Base-by-base conservation (phyloP, 2,888 invertebrate species). In the Mimas tiliae region DNA sequence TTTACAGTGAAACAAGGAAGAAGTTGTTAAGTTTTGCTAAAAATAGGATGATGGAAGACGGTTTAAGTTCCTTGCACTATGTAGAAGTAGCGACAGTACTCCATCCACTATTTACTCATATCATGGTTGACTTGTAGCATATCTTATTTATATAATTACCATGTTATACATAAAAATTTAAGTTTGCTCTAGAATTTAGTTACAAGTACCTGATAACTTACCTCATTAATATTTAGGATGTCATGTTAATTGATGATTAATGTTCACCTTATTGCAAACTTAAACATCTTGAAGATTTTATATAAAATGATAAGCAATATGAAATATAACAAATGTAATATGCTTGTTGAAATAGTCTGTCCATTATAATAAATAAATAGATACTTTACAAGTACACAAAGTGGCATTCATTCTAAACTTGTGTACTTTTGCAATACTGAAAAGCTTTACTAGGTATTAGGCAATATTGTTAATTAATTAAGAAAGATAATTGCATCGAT, bases 21-120 rank as follows among this genome's bases (percentile, higher is more conserved):
- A 85, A 89, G 12, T 82, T 93, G 47, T 75, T 95, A 1, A 80
- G 83, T 62, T 87, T 88, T 63, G 94, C 94, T 2, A 91, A 91
- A 62, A 81, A 94, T 62, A 90, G 94, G 62, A 95, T 94, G 78
- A 80, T 89, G 51, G 85, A 84, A 1, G 96, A 96, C 85, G 96
- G 96, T 6, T 84, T 96, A 33, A 96, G 94, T 81, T 94, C 95
- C 11, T 82, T 96, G 33, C 88, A 88, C 53, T 95, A 93, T 74
- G 92, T 90, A 55, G 94, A 95, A 81, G 93, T 94, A 21, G 94
- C 93, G 48, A 94, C 93, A 9, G 93, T 94, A 38, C 85, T 94
- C 65, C 94, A 95, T 79, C 93, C 94, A 71, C 87, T 95, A n/a
- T 95, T 95, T 80, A 95, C 95, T 69, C 95, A 95, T 87, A 92